Base-by-base conservation (phyloP, 2,888 invertebrate genomes). In the Mayetiola destructor region DNA sequence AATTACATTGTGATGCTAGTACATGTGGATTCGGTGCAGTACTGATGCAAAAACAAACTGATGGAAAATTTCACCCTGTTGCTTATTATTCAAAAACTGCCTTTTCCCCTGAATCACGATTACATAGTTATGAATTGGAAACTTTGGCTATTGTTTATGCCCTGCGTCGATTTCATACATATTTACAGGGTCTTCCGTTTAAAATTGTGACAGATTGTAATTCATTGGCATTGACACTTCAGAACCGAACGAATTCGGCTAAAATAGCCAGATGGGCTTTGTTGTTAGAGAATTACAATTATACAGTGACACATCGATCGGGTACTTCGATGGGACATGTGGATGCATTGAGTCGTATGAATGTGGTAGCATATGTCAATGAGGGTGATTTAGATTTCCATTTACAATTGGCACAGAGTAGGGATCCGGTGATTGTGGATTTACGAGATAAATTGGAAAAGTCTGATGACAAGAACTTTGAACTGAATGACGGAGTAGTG, bases 1-100 rank as follows among this genome's bases (percentile, higher is more conserved):
- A 68, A 59, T 54, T 68, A 6, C 67, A 69, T 57, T 66, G 65
- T 2, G 66, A 68, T 60, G 66, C 66, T 3, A 65, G 64, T 57
- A 27, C 59, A 3, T 6, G 60, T 1, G 67, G 68, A 0, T 61
- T 64, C 48, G 67, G 66, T 16, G 64, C 64, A 2, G 63, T 66
- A 9, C 48, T 67, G 5, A n/a, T 68, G 52, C 64, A 65, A 57
- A 59, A 59, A 27, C 59, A 58, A 4, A 61, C 64, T 6, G 65
- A 64, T 58, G 59, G 57, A 1, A 60, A 61, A 36, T 60, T 64
- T 5, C 64, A 65, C 6, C 68, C 68, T 1, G 64, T 69, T 6
- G 66, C 63, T 52, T 68, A 62, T 58, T 69, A 67, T 58, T 48
- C 62, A 12, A 63, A 63, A 12, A 65, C 64, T 0, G 59, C 57